phyloP scores from a whole-genome alignment of 92 coral and sea anemone genomes.

The Hydrozoanthus gracilis region DNA sequence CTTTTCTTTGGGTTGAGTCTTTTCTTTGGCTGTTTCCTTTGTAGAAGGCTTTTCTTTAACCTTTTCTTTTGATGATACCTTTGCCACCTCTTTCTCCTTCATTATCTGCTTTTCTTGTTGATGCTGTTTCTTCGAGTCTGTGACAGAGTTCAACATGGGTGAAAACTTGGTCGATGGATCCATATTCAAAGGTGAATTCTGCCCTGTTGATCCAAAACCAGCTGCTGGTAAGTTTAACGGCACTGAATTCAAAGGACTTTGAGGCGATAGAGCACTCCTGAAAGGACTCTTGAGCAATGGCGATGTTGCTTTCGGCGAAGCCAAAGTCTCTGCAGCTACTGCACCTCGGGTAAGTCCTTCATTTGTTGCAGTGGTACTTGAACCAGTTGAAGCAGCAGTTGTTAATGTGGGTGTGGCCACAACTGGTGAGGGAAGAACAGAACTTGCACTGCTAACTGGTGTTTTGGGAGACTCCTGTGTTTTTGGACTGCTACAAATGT shows the following conservation, averaged over 20 bases:
- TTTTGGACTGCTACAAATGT: slow-evolving; percentile 40
- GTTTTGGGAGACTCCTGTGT: slow-evolving; percentile 53
- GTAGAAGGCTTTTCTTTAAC: slow-evolving; percentile 36
- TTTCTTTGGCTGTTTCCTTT: slow-evolving; percentile 18
- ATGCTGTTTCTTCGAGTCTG: slow-evolving; percentile 28
- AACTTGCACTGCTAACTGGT: not conserved
- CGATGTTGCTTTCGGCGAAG: not conserved
- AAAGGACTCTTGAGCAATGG: not conserved
- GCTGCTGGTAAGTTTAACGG: slow-evolving; percentile 31
- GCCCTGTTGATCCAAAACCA: not conserved
- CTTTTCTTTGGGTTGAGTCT: slow-evolving; percentile 16
- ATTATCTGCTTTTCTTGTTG: slow-evolving; percentile 9
- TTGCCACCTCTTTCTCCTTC: slow-evolving; percentile 47
- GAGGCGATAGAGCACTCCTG: slow-evolving; percentile 2
- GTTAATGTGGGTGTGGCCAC: slow-evolving; percentile 46
- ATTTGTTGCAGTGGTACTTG: slow-evolving; percentile 48
- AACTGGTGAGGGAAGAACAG: slow-evolving; percentile 40
- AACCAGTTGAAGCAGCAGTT: slow-evolving; percentile 47
- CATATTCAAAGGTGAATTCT: not conserved
- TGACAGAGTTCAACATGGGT: not conserved
- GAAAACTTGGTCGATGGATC: not conserved
- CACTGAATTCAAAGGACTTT: slow-evolving; percentile 27
- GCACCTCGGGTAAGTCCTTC: slow-evolving; percentile 38
- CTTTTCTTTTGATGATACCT: slow-evolving; percentile 5
- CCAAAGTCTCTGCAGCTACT: slow-evolving; percentile 24